Conservation (phyloP, 1,140 invertebrate genomes). For the Pinna nobilis region DNA sequence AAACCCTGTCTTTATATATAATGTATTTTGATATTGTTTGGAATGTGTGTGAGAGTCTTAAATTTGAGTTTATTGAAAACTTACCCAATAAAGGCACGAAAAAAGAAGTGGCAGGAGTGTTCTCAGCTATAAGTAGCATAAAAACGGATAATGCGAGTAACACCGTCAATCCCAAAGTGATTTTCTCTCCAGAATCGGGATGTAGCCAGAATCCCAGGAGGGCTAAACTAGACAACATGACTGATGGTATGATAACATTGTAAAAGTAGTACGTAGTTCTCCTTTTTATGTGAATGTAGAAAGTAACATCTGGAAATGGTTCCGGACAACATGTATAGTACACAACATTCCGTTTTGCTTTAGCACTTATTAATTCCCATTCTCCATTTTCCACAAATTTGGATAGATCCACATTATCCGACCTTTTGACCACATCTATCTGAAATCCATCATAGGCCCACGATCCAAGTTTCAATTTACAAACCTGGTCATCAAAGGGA, state of each 20-base stretch:
- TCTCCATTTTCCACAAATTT: constrained; percentile 79
- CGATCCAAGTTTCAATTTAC: constrained; percentile 70
- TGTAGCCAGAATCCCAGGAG: constrained; percentile 79
- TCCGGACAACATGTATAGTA: constrained; percentile 78
- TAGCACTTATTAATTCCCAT: constrained; percentile 78
- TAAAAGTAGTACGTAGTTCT: constrained; percentile 76
- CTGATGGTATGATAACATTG: constrained; percentile 79
- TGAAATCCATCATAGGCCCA: constrained; percentile 72
- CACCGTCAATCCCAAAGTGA: constrained; percentile 79
- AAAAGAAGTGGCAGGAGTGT: constrained; percentile 79
- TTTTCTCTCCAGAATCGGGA: constrained; percentile 79
- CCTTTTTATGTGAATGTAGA: constrained; percentile 78
- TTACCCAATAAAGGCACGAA: constrained; percentile 79
- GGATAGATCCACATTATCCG: constrained; percentile 77
- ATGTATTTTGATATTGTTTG: neutral
- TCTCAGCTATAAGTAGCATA: constrained; percentile 79
- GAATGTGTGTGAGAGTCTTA: neutral
- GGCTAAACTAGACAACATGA: constrained; percentile 79
- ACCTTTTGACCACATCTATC: constrained; percentile 78
- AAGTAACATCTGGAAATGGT: constrained; percentile 79
- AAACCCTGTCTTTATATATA: neutral
- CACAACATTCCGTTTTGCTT: constrained; percentile 75
- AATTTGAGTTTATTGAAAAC: constrained; percentile 7
- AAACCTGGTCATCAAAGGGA: constrained; percentile 73
- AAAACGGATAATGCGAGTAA: constrained; percentile 79